Base-by-base conservation (phyloP, 1,140 invertebrate genomes). In the Drosophila sulfurigaster region DNA sequence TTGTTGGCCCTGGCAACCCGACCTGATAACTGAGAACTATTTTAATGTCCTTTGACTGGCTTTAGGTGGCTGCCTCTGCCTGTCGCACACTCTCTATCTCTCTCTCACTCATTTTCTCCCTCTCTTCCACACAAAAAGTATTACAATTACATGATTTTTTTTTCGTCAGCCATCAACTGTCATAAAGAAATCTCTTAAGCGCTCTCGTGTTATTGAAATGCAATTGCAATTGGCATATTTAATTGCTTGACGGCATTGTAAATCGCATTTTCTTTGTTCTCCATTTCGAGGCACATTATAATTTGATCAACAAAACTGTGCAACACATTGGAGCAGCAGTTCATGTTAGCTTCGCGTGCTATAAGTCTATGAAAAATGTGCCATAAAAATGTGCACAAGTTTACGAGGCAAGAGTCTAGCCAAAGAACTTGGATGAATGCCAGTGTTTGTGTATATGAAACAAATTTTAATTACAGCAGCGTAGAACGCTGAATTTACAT, bases 141-240 rank as follows among this genome's bases (percentile, higher is more conserved):
- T 49, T 49, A 25, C 20, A 25, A 25, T 52, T 16, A 16, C 13
- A 13, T 35, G 8, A 52, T n/a, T 60, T 20, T 32, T 10, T 25
- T 51, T 15, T 13, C 13, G 15, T 30, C 11, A 25, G 38, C 20
- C 56, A 59, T 49, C 45, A 67, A 38, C 28, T 54, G 49, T 25
- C 51, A 54, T 3, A 57, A 11, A 6, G 20, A 30, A 43, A 57
- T 25, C 54, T 41, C 54, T 43, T 43, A 13, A 41, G 41, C 41
- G 20, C 38, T 2, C 6, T 48, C 25, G 7, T 6, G 45, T 25
- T 6, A 25, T 28, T 25, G 6, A 48, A 35, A 48, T 57, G 65
- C 30, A 49, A 11, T 20, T 65, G 46, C 32, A 38, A 67, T 46
- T 67, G 43, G 65, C 52, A 38, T 32, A 38, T 49, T 67, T 58